Evolutionary conservation across 2,797 vertebrate species (phyloP).

Genomic region (Pseudochirops corinnae): DNA sequence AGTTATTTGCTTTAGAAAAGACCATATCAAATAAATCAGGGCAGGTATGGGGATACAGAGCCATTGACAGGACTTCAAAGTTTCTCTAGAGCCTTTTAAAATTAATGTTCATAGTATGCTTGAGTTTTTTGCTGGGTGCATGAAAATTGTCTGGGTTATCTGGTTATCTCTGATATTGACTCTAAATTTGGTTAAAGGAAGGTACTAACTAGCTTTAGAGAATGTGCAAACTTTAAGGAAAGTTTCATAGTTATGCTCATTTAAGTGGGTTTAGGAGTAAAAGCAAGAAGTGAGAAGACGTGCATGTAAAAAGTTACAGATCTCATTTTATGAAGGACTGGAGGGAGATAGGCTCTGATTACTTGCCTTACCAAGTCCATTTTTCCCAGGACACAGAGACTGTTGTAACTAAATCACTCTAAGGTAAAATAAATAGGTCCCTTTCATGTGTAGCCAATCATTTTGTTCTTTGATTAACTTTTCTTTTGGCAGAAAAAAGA

Average conservation of each 20-base stretch:
- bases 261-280: neutral
- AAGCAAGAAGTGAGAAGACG: neutral
- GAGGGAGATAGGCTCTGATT: neutral
- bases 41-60: neutral
- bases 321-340: neutral
- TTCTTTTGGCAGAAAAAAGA: neutral
- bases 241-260: neutral
- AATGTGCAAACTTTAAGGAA: neutral
- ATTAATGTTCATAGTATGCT: neutral
- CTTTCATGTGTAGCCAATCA: neutral
- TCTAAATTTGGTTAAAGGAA: neutral
- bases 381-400: conserved; percentile 13
- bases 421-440: neutral
- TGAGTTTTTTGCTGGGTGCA: neutral
- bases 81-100: neutral
- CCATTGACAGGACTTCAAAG: neutral
- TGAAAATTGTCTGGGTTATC: neutral
- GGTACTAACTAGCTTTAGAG: neutral
- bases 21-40: neutral
- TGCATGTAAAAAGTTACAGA: neutral
- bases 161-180: neutral
- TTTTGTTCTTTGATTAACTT: neutral
- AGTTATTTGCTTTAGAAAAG: neutral
- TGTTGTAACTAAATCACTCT: neutral
- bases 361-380: neutral